Evolutionary conservation across 2,113 vertebrate species (phyloP), one percentile per base, ranked within the genome.

Genomic region (Isichthys henryi): DNA sequence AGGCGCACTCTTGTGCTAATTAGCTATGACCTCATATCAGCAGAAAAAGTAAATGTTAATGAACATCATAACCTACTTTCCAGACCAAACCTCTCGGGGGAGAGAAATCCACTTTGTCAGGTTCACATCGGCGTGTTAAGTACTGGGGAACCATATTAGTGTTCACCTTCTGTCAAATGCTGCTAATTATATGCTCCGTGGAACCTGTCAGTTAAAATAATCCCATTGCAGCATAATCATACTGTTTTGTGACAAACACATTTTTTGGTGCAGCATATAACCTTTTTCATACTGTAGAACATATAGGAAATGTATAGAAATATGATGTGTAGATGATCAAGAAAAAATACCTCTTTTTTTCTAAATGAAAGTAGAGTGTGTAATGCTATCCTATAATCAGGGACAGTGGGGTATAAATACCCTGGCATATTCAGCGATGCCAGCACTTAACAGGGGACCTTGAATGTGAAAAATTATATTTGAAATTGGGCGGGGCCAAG

Each of bases 11-110:
- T 77, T 66, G 58, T 53, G 90, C 49, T 91, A 92, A 91, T 93
- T 88, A 92, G 89, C 91, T 80, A 8, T 86, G 88, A 31, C 92
- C 92, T 92, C 83, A 87, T 88, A 91, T 90, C 90, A 82, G 56
- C 11, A 90, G 90, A 58, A 89, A 62, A 90, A 88, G 88, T 17
- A 90, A 3, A 91, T 90, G 89, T 90, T 82, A 85, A 85, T 84
- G 82, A 92, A 80, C 89, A 88, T 80, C 66, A 90, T 86, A 90
- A 48, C 91, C 93, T 92, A 86, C 17, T 92, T 93, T 92, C 84
- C 87, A 88, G 83, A 31, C 84, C 87, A 88, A 74, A 31, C 23
- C 62, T 87, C 85, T 27, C 1, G 13, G 74, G 62, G 27, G 56
- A 77, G 46, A 49, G n/a, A 48, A 50, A 3, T 27, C 23, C 49